phyloP scores from a whole-genome alignment of 2,113 vertebrate species.

The Dasypus novemcinctus region DNA sequence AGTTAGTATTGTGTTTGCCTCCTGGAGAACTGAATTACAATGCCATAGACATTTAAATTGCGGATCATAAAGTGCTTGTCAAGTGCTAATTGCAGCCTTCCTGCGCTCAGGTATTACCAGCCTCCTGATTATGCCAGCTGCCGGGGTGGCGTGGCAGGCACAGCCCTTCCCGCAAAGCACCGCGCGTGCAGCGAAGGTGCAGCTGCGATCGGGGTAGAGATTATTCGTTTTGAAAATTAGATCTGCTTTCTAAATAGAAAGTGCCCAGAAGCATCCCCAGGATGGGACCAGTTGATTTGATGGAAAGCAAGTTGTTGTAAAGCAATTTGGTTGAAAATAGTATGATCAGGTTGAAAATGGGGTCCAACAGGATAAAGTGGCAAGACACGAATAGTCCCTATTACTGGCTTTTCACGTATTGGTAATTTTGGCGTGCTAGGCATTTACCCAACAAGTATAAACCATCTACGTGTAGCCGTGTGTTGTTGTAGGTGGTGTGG shows the following conservation, averaged over 20 bases:
- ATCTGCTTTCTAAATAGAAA: constrained; percentile 55
- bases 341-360: background rate
- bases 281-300: background rate
- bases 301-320: constrained; percentile 7
- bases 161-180: constrained; percentile 41
- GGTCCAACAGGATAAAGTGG: background rate
- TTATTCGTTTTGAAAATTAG: constrained; percentile 49
- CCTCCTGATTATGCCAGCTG: constrained; percentile 72
- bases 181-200: background rate
- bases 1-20: constrained; percentile 70
- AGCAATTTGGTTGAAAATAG: background rate
- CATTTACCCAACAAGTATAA: background rate
- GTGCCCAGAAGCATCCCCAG: constrained; percentile 8
- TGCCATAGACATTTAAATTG: constrained; percentile 75
- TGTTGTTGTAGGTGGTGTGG: background rate
- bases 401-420: background rate
- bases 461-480: background rate
- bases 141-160: constrained; percentile 59
- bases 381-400: background rate
- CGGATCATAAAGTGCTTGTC: constrained; percentile 69
- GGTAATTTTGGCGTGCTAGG: background rate
- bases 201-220: background rate
- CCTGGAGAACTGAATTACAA: constrained; percentile 69
- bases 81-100: constrained; percentile 81
- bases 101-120: constrained; percentile 65